phyloP scores from a whole-genome alignment of 2,113 vertebrate species.

The Ctenodactylus gundi region DNA sequence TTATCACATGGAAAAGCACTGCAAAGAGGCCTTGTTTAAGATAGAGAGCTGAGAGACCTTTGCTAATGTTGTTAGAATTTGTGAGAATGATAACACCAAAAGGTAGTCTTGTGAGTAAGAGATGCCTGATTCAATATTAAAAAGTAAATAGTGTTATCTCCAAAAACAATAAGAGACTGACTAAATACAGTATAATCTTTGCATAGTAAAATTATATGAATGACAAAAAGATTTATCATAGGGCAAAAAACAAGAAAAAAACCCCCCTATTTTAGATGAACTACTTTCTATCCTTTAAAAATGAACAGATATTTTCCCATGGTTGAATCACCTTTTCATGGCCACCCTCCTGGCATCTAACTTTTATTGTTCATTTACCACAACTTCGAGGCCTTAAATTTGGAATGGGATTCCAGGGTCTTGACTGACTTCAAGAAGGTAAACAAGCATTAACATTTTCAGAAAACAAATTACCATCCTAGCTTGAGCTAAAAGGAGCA shows the following conservation, averaged over 20 bases:
- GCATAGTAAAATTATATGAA: constrained; percentile 12
- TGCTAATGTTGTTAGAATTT: background rate
- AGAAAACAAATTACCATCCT: constrained; percentile 42
- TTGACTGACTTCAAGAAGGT: background rate
- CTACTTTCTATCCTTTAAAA: background rate
- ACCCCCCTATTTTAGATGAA: background rate
- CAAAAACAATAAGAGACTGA: background rate
- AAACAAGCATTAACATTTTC: constrained; percentile 41
- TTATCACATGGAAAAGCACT: background rate
- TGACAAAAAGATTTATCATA: background rate
- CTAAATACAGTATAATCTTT: background rate
- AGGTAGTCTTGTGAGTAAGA: background rate
- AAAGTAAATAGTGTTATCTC: background rate
- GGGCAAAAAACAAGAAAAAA: background rate
- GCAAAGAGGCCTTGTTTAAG: background rate
- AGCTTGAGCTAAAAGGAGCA: constrained; percentile 60
- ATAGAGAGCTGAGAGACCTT: background rate
- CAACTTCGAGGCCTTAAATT: background rate
- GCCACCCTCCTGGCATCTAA: background rate
- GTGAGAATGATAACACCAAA: background rate
- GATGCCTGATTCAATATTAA: background rate
- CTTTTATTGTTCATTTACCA: background rate
- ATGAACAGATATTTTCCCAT: background rate
- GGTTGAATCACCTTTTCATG: background rate
- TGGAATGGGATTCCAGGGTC: background rate